Evolutionary conservation across 2,113 vertebrate genomes (phyloP), one percentile per base, ranked within the genome.

Genomic region (Clupea harengus): DNA sequence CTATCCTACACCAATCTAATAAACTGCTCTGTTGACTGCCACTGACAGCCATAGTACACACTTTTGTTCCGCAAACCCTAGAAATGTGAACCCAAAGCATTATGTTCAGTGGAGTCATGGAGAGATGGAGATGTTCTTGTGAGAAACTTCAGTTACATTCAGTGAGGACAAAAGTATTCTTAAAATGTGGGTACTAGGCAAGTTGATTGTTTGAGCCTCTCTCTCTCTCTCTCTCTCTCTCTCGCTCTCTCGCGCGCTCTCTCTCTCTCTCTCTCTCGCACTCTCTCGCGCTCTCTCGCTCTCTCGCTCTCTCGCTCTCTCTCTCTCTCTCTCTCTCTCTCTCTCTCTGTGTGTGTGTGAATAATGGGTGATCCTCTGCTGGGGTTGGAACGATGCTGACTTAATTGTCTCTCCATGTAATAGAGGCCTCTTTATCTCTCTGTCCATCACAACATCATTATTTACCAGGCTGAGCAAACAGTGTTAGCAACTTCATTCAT

Each of bases 401-500:
- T 81, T n/a, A 44, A 85, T 84, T 84, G 44, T 49, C 67, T 52
- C 52, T 78, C 50, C 13, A 60, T 83, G 83, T 89, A 88, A 86
- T 81, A 82, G 75, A 83, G 28, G 32, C 7, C 81, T 39, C 39
- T 88, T 85, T 80, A 81, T 52, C 87, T 89, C 82, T 82, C 52
- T 92, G 81, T 89, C 82, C 25, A 84, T 90, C 91, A 87, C 83
- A 57, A 45, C 85, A 78, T 75, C 20, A 82, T 87, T 86, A 85
- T 87, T 90, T 87, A 82, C 83, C 81, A 47, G 6, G 54, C 81
- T 25, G 67, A 87, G 81, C 64, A 28, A 52, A 84, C 72, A 80
- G 54, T 87, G 81, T 9, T 84, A 45, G 54, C 80, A 85, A 44
- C 2, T 54, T 47, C 72, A 49, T 87, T 78, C 64, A 82, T 86